Evolutionary conservation across 2,797 vertebrate genomes (phyloP).

Genomic region (Scarus forsteni): DNA sequence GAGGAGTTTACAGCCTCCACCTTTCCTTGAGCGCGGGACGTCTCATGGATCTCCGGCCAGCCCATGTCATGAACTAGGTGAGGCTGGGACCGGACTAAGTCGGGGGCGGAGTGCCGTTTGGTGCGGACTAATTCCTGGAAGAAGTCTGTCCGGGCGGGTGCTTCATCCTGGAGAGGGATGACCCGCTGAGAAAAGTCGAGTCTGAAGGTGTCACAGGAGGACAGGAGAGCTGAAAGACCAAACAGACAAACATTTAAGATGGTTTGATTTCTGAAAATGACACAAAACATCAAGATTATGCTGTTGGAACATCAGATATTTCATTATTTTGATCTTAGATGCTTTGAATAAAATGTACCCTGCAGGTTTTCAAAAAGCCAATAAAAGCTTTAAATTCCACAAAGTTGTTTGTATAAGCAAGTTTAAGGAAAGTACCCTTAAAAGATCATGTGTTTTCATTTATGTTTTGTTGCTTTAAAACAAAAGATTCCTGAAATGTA

Average conservation of each 20-base stretch:
- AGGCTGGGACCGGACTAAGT: conserved; percentile 70
- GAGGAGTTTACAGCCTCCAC: conserved; percentile 48
- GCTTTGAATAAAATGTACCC: too few relatives aligned
- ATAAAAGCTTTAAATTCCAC: too few relatives aligned
- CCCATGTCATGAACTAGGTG: conserved; percentile 73
- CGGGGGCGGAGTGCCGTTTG: conserved; percentile 46
- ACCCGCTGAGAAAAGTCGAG: conserved; percentile 23
- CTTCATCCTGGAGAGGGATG: conserved; percentile 47
- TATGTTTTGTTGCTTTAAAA: too few relatives aligned
- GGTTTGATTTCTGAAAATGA: too few relatives aligned
- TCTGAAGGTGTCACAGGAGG: conserved; percentile 49
- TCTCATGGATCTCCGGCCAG: conserved; percentile 62
- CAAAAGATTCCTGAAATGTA: too few relatives aligned
- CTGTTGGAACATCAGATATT: too few relatives aligned
- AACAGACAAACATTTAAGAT: not conserved
- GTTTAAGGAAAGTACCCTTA: too few relatives aligned
- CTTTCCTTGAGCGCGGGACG: conserved; percentile 34
- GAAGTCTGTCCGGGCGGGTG: conserved; percentile 6
- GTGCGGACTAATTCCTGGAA: conserved; percentile 63
- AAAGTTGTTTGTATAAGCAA: too few relatives aligned
- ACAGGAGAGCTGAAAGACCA: conserved; percentile 41
- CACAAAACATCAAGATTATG: too few relatives aligned
- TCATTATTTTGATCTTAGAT: too few relatives aligned
- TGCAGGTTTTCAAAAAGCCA: too few relatives aligned
- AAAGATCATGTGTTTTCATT: too few relatives aligned